Conservation (phyloP, 2,888 invertebrate genomes). For the Atrina japonica region DNA sequence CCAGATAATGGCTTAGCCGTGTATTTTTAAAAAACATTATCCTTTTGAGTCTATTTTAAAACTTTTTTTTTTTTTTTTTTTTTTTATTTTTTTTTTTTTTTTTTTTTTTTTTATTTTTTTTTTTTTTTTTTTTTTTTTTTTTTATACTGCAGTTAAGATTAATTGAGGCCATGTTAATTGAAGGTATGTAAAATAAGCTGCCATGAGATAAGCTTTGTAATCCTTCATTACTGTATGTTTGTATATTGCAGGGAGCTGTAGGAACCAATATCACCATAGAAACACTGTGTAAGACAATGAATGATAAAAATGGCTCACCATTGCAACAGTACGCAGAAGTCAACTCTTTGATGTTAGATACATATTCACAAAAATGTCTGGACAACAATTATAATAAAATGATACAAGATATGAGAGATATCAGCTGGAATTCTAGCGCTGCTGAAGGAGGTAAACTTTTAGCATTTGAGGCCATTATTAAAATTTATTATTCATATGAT, state of each 20-base stretch:
- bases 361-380: conserved; percentile 87
- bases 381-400: conserved; percentile 88
- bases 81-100: too few species aligned
- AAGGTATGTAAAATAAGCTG: background rate
- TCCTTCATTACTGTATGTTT: too few species aligned
- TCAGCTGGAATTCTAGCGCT: conserved; percentile 85
- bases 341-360: conserved; percentile 86
- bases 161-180: too few species aligned
- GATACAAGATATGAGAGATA: conserved; percentile 83
- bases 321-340: conserved; percentile 88
- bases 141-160: too few species aligned
- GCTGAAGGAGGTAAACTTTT: conserved; percentile 84
- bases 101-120: too few species aligned
- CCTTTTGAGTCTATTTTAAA: too few species aligned
- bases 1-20: too few species aligned
- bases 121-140: too few species aligned
- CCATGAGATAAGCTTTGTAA: background rate
- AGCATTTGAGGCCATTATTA: background rate
- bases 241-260: conserved; percentile 78
- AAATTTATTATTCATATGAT: background rate
- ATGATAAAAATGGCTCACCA: conserved; percentile 82
- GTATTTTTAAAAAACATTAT: too few species aligned
- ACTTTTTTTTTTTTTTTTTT: too few species aligned
- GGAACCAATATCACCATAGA: conserved; percentile 90
- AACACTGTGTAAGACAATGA: conserved; percentile 89